Evolutionary conservation across 2,113 vertebrate genomes (phyloP).

Genomic region (Silurus asotus): DNA sequence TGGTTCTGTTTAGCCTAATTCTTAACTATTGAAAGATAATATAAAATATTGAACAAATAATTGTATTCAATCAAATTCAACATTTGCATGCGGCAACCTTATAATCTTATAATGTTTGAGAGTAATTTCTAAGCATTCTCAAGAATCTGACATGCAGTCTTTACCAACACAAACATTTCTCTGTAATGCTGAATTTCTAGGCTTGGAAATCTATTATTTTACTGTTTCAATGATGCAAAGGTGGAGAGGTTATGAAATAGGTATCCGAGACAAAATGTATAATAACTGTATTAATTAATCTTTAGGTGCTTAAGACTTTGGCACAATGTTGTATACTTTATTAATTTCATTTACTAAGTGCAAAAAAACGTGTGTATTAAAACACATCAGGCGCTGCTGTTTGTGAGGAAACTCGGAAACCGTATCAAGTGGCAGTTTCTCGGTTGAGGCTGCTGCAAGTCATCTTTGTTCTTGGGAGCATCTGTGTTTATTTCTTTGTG

Average conservation of each 20-base stretch:
- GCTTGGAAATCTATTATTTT: not conserved
- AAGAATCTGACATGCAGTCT: not conserved
- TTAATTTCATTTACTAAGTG: not conserved
- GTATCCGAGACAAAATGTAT: no score
- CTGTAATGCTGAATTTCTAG: not conserved
- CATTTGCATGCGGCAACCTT: not conserved
- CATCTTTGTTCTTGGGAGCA: constrained; percentile 41
- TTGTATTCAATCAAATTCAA: not conserved
- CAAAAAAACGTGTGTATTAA: not conserved
- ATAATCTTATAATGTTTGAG: not conserved
- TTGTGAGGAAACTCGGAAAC: constrained; percentile 6
- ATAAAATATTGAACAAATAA: not conserved
- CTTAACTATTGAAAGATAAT: no score
- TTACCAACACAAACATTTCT: not conserved
- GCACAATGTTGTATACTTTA: not conserved
- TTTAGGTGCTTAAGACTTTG: not conserved
- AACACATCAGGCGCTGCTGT: not conserved
- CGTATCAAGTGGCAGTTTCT: not conserved
- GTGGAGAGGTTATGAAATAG: no score
- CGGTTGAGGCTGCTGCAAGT: constrained; percentile 4
- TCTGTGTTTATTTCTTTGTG: constrained; percentile 56
- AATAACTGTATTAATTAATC: no score
- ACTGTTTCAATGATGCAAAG: no score
- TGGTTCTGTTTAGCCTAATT: no score
- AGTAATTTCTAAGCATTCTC: not conserved